phyloP scores from a whole-genome alignment of 1,140 invertebrate species.

The Pseudomyrmex concolor region DNA sequence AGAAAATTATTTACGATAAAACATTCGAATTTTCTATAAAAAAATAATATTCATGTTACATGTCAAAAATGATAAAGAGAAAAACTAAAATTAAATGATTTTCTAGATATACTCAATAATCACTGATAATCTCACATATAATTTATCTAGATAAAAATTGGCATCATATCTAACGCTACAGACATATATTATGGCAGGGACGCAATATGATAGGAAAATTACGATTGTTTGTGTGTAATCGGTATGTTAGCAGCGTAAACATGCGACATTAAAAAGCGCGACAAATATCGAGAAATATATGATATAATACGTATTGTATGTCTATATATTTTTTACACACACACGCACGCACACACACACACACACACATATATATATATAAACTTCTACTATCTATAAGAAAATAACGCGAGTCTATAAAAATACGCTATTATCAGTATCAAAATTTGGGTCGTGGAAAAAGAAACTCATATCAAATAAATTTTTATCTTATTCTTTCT shows the following conservation, averaged over 20 bases:
- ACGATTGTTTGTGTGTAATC: constrained; percentile 4
- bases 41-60: not conserved
- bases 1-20: not conserved
- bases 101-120: not conserved
- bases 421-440: constrained; percentile 81
- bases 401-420: constrained; percentile 82
- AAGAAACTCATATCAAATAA: constrained; percentile 69
- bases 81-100: constrained; percentile 12
- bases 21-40: constrained; percentile 13
- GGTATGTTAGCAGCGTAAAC: constrained; percentile 23
- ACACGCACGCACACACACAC: too few species aligned
- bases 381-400: constrained; percentile 76
- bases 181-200: not conserved
- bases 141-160: too few species aligned
- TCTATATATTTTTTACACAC: constrained; percentile 57
- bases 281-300: constrained; percentile 75
- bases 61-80: not conserved
- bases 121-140: not conserved
- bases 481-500: constrained; percentile 50
- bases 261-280: constrained; percentile 12
- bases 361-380: too few species aligned
- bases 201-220: not conserved
- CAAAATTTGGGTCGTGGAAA: constrained; percentile 77
- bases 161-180: not conserved
- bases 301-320: constrained; percentile 69